Evolutionary conservation across 2,113 vertebrate genomes (phyloP), one percentile per base, ranked within the genome.

Genomic region (Elaphurus davidianus): DNA sequence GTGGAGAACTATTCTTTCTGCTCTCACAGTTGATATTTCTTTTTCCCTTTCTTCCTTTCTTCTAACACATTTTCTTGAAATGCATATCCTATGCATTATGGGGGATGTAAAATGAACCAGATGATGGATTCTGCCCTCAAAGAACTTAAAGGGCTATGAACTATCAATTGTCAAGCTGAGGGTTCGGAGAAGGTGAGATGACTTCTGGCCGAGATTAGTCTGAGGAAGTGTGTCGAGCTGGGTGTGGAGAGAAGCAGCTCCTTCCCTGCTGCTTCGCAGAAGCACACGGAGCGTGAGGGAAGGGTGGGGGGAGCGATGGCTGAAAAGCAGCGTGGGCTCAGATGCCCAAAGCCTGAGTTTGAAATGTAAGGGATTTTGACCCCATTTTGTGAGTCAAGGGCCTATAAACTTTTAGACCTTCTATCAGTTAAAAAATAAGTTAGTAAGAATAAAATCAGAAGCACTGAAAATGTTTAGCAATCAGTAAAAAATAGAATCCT

Each of bases 61-160:
- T 92, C 88, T 96, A 84, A 89, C 52, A 94, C 54, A 74, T 93
- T 95, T 95, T 76, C 88, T 97, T 97, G n/a, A 86, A 96, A 84
- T 86, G 30, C 93, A 86, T 97, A 93, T 83, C 47, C n/a, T 92
- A 17, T 95, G 82, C 47, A 64, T 97, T 95, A 74, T 36, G 45
- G 71, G 6, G 59, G 40, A 96, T 87, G 30, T 82, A 87, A 98
- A 98, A 92, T 97, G 94, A 96, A 95, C 94, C 59, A 55, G 64
- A 93, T 98, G 98, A 95, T 97, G 96, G 93, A 96, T 97, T 93
- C 83, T 97, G 43, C 67, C 60, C 96, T 96, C 85, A 76, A 91
- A 96, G 67, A 96, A 97, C 96, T 64, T 93, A 91, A 97, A n/a
- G 91, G 71, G 71, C 96, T 98, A 50, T 93, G 86, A 92, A 94